A percentile compares a stretch with the other conserved stretches of the same genome.
phyloP scores from a whole-genome alignment of 2,888 invertebrate genomes.

The Drosophila conformis region DNA sequence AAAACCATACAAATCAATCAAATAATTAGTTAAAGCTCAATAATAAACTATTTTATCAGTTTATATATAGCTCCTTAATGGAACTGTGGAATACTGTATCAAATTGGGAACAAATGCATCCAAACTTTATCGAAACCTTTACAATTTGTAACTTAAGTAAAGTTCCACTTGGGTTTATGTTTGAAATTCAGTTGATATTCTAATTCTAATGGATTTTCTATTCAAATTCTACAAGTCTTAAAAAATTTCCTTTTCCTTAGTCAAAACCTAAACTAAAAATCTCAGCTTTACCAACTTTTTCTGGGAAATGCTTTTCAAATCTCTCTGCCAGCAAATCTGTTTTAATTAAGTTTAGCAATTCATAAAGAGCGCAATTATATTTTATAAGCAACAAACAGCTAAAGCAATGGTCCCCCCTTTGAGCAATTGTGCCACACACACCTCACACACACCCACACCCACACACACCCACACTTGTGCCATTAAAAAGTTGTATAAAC shows the following conservation, averaged over 20 bases:
- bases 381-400: not conserved
- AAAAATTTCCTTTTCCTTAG: not conserved
- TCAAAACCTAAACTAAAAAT: not conserved
- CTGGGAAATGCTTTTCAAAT: not conserved
- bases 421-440: not conserved
- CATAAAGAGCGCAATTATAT: not conserved
- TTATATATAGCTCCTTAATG: no score
- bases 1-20: constrained; percentile 46
- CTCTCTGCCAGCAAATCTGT: not conserved
- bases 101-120: not conserved
- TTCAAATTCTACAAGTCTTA: not conserved
- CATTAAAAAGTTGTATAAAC: constrained; percentile 5
- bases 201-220: not conserved
- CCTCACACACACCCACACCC: not conserved
- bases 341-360: not conserved
- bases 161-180: not conserved
- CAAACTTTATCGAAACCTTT: not conserved
- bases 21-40: not conserved
- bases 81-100: not conserved
- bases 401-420: not conserved
- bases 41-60: not conserved
- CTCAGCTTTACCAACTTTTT: not conserved
- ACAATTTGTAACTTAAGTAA: not conserved
- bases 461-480: constrained; percentile 8
- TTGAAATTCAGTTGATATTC: not conserved